Evolutionary conservation across 2,888 invertebrate genomes (phyloP).

Genomic region (Heliconius erato): DNA sequence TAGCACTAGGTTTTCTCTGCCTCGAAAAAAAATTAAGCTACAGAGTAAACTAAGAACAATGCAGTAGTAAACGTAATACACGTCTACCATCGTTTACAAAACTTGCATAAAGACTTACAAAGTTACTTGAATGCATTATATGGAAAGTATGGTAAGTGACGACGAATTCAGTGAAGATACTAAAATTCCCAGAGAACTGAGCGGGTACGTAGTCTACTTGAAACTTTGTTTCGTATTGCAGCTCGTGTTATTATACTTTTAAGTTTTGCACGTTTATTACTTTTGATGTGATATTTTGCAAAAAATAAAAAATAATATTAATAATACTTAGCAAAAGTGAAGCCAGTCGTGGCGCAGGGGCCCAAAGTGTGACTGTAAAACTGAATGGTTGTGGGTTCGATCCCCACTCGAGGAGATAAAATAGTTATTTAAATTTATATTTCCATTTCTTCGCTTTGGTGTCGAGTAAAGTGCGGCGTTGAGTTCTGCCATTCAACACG

Average conservation of each 20-base stretch:
- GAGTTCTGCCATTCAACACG: too few species aligned
- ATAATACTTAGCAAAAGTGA: too few species aligned
- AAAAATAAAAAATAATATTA: background rate
- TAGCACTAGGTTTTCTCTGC: too few species aligned
- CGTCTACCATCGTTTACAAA: constrained; percentile 7
- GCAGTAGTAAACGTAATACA: background rate
- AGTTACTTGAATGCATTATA: constrained; percentile 33
- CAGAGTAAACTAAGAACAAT: background rate
- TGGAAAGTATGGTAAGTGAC: constrained; percentile 43
- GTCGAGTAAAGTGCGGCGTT: too few species aligned
- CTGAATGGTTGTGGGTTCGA: too few species aligned
- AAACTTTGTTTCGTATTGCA: constrained; percentile 28
- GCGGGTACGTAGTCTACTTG: constrained; percentile 6
- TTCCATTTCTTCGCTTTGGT: too few species aligned
- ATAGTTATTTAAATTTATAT: too few species aligned
- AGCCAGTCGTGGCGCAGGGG: too few species aligned
- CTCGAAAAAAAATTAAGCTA: too few species aligned
- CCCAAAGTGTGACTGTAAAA: too few species aligned
- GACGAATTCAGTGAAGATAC: constrained; percentile 44
- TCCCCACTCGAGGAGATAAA: too few species aligned
- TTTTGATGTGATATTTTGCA: background rate
- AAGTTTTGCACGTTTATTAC: constrained; percentile 20
- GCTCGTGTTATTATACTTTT: constrained; percentile 28
- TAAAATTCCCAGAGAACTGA: constrained; percentile 31
- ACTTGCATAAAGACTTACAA: constrained; percentile 27